Evolutionary conservation across 2,797 vertebrate species (phyloP).

Genomic region (Phoebastria nigripes): DNA sequence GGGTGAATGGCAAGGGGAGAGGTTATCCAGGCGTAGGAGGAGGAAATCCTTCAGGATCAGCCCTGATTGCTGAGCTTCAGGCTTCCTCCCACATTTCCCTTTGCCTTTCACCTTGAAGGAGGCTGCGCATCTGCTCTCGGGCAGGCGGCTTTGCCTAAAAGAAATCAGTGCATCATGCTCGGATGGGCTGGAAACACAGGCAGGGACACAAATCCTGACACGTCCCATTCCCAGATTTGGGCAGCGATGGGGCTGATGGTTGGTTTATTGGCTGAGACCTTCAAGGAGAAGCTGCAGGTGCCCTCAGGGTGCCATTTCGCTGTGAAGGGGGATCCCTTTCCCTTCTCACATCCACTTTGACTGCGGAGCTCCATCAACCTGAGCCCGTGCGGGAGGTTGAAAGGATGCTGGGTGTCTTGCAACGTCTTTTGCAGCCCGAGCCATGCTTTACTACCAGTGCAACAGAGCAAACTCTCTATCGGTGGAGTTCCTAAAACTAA

Average conservation of each 20-base stretch:
- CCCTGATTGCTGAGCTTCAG: background rate
- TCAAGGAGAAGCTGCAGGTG: background rate
- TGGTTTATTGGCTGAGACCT: background rate
- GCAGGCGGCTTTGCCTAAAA: background rate
- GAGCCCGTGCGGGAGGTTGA: background rate
- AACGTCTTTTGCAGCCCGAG: background rate
- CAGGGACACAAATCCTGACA: background rate
- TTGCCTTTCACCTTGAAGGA: background rate
- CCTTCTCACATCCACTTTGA: background rate
- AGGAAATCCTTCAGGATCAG: background rate
- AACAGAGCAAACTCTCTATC: background rate
- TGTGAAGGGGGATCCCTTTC: background rate
- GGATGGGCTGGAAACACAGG: background rate
- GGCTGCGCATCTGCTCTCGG: accelerated
- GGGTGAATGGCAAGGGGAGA: background rate
- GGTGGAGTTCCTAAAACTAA: background rate
- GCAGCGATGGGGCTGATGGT: background rate
- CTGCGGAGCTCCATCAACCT: background rate
- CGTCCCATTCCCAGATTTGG: background rate
- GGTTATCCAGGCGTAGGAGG: background rate
- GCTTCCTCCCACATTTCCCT: background rate
- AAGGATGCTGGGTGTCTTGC: background rate
- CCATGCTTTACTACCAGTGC: background rate
- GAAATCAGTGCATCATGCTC: background rate
- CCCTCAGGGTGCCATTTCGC: background rate